A percentile compares a stretch with the other conserved stretches of the same genome.
Conservation (phyloP, 2,888 invertebrate genomes). For the Mesorhabditis belari region DNA sequence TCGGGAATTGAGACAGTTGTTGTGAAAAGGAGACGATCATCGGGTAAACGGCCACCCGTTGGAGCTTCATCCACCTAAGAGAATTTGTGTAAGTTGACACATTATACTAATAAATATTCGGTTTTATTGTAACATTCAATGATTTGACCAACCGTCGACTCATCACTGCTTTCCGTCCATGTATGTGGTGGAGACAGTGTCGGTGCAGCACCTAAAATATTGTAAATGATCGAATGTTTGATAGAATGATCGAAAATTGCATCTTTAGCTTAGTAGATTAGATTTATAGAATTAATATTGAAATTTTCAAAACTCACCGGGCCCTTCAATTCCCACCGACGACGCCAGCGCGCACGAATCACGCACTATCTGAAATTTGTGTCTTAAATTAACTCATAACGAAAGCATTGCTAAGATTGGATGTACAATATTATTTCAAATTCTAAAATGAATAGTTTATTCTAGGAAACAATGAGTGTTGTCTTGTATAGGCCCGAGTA, state of each 20-base stretch:
- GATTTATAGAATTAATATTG: neutral
- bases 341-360: neutral
- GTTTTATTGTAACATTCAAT: too few species aligned
- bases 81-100: too few species aligned
- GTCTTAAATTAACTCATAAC: neutral
- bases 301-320: neutral
- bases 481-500: too few species aligned
- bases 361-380: neutral
- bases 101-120: too few species aligned
- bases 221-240: too few species aligned
- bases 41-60: too few species aligned
- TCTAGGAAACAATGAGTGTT: too few species aligned
- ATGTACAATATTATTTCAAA: neutral
- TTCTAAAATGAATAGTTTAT: too few species aligned
- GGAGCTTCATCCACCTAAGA: too few species aligned
- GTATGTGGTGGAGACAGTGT: conserved; percentile 33
- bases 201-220: conserved; percentile 1
- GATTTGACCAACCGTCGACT: neutral
- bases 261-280: too few species aligned
- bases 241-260: too few species aligned
- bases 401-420: neutral
- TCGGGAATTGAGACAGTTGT: conserved; percentile 22
- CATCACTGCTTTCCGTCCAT: conserved; percentile 13
- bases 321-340: neutral
- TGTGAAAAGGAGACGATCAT: conserved; percentile 25